These are phyloP conservation scores for Rugalucina vietnamica DNA, from an alignment of 2,888 invertebrate species.

Conservation along the genomic window DNA sequence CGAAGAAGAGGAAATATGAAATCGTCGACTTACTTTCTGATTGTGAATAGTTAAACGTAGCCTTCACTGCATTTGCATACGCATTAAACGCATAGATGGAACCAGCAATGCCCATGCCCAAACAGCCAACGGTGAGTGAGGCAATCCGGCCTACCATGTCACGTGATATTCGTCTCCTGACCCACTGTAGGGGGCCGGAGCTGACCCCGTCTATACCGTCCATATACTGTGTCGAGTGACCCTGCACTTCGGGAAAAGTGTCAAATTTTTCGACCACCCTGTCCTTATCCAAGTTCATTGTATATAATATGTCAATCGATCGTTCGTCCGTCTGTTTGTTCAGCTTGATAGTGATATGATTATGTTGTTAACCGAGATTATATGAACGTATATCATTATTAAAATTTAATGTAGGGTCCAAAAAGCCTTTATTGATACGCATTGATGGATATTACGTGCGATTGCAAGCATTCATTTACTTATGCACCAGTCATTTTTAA, in stretches of 20 bases:
- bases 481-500: not conserved
- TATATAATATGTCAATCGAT: not conserved
- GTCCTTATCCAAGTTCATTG: not conserved
- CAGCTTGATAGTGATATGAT: not conserved
- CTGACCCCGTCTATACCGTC: not conserved
- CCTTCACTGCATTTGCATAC: conserved; percentile 71
- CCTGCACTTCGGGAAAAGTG: not conserved
- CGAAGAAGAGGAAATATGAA: too few species aligned
- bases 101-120: conserved; percentile 71
- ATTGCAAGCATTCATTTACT: not conserved
- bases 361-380: too few species aligned
- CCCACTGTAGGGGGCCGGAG: too few species aligned
- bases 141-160: conserved; percentile 31
- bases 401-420: too few species aligned
- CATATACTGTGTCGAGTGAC: not conserved
- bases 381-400: too few species aligned
- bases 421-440: too few species aligned
- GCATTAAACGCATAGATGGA: conserved; percentile 70
- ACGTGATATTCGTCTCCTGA: not conserved
- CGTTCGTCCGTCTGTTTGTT: not conserved
- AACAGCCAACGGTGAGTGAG: conserved; percentile 63
- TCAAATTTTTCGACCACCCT: not conserved
- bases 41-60: conserved; percentile 70
- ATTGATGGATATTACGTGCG: not conserved
- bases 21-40: conserved; percentile 67